A percentile compares a stretch with the other conserved stretches of the same genome.
Conservation (phyloP, 2,113 vertebrate genomes). For the Pedetes capensis region DNA sequence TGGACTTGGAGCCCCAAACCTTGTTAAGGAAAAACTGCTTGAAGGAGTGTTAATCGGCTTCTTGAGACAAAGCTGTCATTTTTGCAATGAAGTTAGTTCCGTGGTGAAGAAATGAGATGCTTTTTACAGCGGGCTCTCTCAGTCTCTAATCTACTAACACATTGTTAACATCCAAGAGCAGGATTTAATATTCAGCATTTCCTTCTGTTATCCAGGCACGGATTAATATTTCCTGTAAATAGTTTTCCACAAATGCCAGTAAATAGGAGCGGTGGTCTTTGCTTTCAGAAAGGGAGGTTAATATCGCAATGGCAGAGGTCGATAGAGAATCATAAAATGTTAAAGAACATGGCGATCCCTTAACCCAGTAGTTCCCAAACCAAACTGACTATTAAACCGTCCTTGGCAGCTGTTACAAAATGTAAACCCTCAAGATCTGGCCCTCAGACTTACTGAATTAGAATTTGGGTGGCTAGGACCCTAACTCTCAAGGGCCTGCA, state of each 20-base stretch:
- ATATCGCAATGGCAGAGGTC: not conserved
- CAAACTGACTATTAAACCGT: slow-evolving; percentile 11
- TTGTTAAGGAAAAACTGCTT: not conserved
- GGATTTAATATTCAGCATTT: not conserved
- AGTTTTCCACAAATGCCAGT: not conserved
- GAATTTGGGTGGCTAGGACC: not conserved
- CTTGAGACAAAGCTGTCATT: slow-evolving; percentile 29
- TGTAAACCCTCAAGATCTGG: not conserved
- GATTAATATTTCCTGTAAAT: slow-evolving; percentile 19
- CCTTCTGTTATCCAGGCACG: not conserved
- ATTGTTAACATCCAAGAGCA: not conserved
- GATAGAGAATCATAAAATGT: not conserved
- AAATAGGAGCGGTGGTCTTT: not conserved
- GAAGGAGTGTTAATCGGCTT: not conserved
- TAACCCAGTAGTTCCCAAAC: not conserved
- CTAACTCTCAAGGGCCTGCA: not conserved
- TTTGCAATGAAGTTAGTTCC: slow-evolving; percentile 42
- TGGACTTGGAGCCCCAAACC: not conserved
- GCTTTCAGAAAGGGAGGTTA: not conserved
- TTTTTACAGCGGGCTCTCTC: not conserved
- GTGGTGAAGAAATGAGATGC: not conserved
- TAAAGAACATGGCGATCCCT: not conserved
- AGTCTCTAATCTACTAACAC: not conserved
- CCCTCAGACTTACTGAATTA: not conserved
- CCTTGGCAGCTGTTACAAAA: not conserved